These are phyloP conservation scores for Limnodromus scolopaceus DNA, from an alignment of 2,797 vertebrate genomes.

Conservation along the genomic window DNA sequence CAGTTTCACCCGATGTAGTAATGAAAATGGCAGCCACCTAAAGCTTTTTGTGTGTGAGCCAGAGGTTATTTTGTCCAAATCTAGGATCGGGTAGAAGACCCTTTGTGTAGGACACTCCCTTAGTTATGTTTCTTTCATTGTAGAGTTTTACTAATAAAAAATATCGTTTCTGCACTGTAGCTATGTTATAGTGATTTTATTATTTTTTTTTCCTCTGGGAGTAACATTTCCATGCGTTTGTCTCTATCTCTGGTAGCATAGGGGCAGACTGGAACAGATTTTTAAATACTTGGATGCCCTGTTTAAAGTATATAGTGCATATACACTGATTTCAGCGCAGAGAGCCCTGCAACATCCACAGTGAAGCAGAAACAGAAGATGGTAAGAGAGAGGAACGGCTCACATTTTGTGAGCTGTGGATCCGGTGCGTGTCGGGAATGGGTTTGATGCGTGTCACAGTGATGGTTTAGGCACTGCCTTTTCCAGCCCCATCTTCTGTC, in stretches of 20 bases:
- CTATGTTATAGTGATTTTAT: background rate
- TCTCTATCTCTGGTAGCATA: background rate
- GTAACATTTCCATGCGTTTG: background rate
- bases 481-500: background rate
- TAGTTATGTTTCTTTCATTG: background rate
- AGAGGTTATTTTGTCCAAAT: background rate
- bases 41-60: background rate
- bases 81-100: background rate
- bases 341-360: too few relatives aligned
- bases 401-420: too few relatives aligned
- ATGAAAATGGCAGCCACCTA: background rate
- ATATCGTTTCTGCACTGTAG: background rate
- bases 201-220: background rate
- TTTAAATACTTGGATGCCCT: background rate
- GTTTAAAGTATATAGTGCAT: background rate
- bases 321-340: too few relatives aligned
- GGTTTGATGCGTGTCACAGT: fast-evolving
- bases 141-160: background rate
- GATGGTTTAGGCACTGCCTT: background rate
- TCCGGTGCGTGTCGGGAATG: fast-evolving
- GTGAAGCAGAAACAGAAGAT: background rate
- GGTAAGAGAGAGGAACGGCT: background rate
- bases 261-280: too few relatives aligned
- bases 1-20: background rate
- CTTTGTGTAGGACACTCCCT: background rate